Evolutionary conservation across 2,797 vertebrate species (phyloP).

Genomic region (Myoxocephalus aenaeus): DNA sequence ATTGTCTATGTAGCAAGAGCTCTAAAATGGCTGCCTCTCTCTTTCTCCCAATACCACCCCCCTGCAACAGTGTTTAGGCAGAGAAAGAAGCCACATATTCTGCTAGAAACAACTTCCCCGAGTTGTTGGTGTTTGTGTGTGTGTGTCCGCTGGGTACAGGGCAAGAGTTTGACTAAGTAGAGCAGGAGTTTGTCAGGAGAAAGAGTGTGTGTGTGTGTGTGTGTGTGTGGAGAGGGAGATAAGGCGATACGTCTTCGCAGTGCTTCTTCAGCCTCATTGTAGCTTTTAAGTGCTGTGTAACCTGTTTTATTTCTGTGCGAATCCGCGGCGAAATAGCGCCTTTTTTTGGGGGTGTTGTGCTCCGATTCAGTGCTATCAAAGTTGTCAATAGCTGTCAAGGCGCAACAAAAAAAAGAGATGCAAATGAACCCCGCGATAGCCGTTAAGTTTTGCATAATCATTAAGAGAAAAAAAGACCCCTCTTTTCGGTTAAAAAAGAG

Average conservation of each 20-base stretch:
- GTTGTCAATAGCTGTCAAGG: slow-evolving; percentile 62
- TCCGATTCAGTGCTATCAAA: slow-evolving; percentile 33
- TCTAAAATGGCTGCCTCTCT: slow-evolving; percentile 97
- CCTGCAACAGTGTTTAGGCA: slow-evolving; percentile 73
- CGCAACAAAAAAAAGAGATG: slow-evolving; percentile 60
- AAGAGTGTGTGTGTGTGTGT: slow-evolving; percentile 55
- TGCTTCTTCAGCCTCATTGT: slow-evolving; percentile 58
- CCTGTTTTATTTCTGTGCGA: slow-evolving; percentile 27
- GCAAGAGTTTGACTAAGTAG: slow-evolving; percentile 74
- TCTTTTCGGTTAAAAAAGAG: slow-evolving; percentile 21
- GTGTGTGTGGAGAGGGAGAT: slow-evolving; percentile 49
- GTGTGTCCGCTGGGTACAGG: slow-evolving; percentile 62
- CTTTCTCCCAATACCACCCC: slow-evolving; percentile 82
- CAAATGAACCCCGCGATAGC: slow-evolving; percentile 57
- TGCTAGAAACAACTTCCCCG: slow-evolving; percentile 51
- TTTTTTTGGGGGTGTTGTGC: background rate
- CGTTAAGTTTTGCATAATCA: slow-evolving; percentile 78
- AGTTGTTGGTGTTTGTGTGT: slow-evolving; percentile 26
- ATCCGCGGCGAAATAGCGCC: background rate
- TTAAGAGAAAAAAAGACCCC: slow-evolving; percentile 30
- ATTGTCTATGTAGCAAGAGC: slow-evolving; percentile 89
- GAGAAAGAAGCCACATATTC: slow-evolving; percentile 50
- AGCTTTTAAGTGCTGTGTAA: slow-evolving; percentile 42
- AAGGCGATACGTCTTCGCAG: slow-evolving; percentile 66
- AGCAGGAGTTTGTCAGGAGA: slow-evolving; percentile 75